Evolutionary conservation across 2,113 vertebrate species (phyloP).

Genomic region (Myrmophylax atrothorax): DNA sequence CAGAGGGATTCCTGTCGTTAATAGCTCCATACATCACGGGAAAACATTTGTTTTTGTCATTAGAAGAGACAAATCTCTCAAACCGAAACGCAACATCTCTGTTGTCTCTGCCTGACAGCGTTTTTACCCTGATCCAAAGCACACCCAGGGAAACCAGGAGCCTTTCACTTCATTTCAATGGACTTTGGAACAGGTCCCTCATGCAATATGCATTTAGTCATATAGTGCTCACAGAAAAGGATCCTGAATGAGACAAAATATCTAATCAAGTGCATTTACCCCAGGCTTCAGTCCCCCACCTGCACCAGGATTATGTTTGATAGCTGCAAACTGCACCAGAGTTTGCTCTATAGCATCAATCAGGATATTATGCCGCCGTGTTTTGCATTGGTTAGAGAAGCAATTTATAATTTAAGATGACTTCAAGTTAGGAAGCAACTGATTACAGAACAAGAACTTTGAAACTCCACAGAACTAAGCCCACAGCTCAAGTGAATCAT

Average conservation of each 20-base stretch:
- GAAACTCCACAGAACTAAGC: slow-evolving; percentile 2
- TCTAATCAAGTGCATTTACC: slow-evolving; percentile 69
- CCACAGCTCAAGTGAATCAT: not conserved
- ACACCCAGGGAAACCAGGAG: not conserved
- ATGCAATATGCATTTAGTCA: slow-evolving; percentile 70
- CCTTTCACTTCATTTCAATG: slow-evolving; percentile 27
- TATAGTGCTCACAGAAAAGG: slow-evolving; percentile 49
- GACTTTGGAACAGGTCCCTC: slow-evolving; percentile 48
- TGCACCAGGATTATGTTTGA: slow-evolving; percentile 59
- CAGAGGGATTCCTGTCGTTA: not conserved
- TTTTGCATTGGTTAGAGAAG: slow-evolving; percentile 25
- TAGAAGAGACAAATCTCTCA: not conserved
- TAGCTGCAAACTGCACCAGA: slow-evolving; percentile 44
- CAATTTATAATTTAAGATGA: slow-evolving; percentile 36
- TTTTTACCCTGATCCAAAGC: not conserved
- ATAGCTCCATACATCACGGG: not conserved
- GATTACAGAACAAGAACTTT: slow-evolving; percentile 39
- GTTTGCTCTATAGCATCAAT: slow-evolving; percentile 68
- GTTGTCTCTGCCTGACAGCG: not conserved
- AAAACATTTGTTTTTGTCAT: slow-evolving; percentile 55
- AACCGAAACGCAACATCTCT: not conserved
- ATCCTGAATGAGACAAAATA: slow-evolving; percentile 70
- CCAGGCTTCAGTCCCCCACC: slow-evolving; percentile 60
- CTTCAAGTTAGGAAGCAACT: slow-evolving; percentile 53
- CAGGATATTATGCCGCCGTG: slow-evolving; percentile 8